Evolutionary conservation across 2,888 invertebrate species (phyloP), one percentile per base, ranked within the genome.

Genomic region (Lampropteryx suffumata): DNA sequence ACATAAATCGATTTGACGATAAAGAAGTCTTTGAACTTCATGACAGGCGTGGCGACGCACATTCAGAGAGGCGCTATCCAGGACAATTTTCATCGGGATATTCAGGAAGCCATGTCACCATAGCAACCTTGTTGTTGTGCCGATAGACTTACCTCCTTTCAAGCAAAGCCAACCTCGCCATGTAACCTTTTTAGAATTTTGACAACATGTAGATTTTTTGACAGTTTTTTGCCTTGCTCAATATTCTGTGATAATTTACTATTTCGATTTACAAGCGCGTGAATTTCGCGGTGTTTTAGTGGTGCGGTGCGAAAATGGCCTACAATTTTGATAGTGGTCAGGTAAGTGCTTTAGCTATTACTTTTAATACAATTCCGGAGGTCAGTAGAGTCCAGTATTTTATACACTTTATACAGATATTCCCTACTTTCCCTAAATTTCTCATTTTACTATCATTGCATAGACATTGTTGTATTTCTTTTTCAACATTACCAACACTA

Each of bases 251-350:
- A 73, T 73, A 69, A 70, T 69, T 73, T 69, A 42, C 34, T 51
- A 57, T 58, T 63, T 61, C 64, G 61, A 62, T 69, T 68, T 66
- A 64, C 49, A 60, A 57, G 58, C 57, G 57, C 40, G 53, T 50
- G 54, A 57, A 32, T 48, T 41, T 32, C 26, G 41, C 40, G 21
- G 53, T 59, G 57, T 46, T 54, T 57, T 54, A 55, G 36, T 54
- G 53, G 65, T 62, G 62, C 37, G 58, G 33, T 29, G 13, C 43
- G 27, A 65, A 50, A 34, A 90, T 90, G 89, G 75, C 89, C 42
- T 89, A 69, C 60, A 83, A 86, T 67, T 90, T 90, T 69, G 84
- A 88, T 53, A 89, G 89, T 54, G 89, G 83, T 28, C 89, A 90
- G 65, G 89, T 90, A 64, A 79, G 82, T 78, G 10, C 14, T 21